Evolutionary conservation across 2,797 vertebrate genomes (phyloP), one percentile per base, ranked within the genome.

Genomic region (Mormyrus hasselquistii): DNA sequence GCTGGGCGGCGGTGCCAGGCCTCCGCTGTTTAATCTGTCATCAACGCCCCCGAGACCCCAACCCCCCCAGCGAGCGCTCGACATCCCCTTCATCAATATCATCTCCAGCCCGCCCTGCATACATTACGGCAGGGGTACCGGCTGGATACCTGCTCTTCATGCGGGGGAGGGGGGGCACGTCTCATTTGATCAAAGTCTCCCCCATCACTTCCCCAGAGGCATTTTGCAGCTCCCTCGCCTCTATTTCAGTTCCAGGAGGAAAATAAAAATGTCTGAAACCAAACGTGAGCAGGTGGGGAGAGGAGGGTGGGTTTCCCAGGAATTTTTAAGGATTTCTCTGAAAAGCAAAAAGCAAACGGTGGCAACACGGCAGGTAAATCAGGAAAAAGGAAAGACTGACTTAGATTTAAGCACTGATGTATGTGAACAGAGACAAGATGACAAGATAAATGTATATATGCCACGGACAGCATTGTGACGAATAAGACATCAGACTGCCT

Each of bases 1-100:
- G 96, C 95, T 94, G 94, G 91, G 92, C 93, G 94, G 92, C 95
- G 93, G 93, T 89, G 95, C 93, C 90, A 94, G 97, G 97, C 94
- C 95, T 93, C 97, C 97, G 98, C 97, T 98, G 98, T 98, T 99
- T 98, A 98, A 99, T 99, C 98, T 98, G 97, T 97, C 97, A 98
- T 97, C 97, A 95, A 96, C 93, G 92, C 98, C 97, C 97, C 92
- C 86, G 98, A 98, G 98, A 98, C 97, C 97, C 95, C 96, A 96
- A 95, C 95, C 95, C 95, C n/a, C 85, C 12, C 89, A 91, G 47
- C 22, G 79, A 84, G 8, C 8, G 41, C 79, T 57, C n/a, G n/a
- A 93, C 95, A 93, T 93, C 95, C 94, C 93, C 97, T 97, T 97
- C 97, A 97, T 96, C 96, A 96, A 94, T 94, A 95, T 94, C 82